These are phyloP conservation scores for Odontomyia ornata DNA, from an alignment of 2,888 invertebrate species.

Conservation along the genomic window DNA sequence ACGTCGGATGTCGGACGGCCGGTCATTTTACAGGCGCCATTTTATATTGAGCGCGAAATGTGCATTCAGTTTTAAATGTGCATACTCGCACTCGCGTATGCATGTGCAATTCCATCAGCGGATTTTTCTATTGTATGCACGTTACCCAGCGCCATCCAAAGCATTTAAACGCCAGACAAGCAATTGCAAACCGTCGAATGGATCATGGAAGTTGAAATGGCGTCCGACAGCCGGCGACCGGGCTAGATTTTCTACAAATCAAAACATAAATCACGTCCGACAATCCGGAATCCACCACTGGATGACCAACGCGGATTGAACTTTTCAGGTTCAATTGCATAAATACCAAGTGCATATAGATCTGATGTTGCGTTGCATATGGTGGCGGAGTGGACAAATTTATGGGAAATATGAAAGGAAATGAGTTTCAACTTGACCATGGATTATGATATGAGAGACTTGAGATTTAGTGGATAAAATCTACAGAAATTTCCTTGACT, in stretches of 20 bases:
- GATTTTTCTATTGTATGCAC: constrained; percentile 6
- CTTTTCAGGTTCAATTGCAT: constrained; percentile 26
- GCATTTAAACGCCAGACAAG: not conserved
- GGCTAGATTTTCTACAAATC: constrained; percentile 17
- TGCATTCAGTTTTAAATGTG: not conserved
- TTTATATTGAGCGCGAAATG: not conserved
- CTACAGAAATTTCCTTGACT: too few relatives aligned
- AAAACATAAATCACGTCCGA: constrained; percentile 31
- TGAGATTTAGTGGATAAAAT: too few relatives aligned
- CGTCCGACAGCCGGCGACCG: not conserved
- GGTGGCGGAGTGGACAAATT: not conserved
- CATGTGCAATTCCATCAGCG: not conserved
- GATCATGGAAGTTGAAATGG: too few relatives aligned
- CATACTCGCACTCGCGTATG: too few relatives aligned
- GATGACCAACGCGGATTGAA: not conserved
- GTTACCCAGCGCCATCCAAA: not conserved
- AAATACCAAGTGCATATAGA: not conserved
- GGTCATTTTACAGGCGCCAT: constrained; percentile 1
- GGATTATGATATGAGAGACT: too few relatives aligned
- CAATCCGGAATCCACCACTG: not conserved
- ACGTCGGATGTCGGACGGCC: not conserved
- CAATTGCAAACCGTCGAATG: not conserved
- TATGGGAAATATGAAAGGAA: not conserved
- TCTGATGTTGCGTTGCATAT: not conserved
- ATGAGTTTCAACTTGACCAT: too few relatives aligned